Evolutionary conservation across 1,140 invertebrate genomes (phyloP).

Genomic region (Drosophila ficusphila): DNA sequence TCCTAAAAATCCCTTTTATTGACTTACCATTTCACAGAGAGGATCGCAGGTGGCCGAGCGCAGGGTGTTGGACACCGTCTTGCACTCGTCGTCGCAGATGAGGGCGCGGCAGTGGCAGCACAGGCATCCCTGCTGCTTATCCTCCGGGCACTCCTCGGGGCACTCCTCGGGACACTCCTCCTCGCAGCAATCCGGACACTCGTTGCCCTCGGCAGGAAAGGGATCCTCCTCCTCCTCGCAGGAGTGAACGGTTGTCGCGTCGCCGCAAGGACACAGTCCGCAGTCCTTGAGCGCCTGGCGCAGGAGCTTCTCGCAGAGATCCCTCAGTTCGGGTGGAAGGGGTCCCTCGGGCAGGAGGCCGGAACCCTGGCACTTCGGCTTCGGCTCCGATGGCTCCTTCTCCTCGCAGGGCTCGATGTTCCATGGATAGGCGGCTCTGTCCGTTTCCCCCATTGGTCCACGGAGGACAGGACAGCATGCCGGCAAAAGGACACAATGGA

Average conservation of each 20-base stretch:
- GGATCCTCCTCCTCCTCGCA: neutral
- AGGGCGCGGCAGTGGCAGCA: conserved; percentile 73
- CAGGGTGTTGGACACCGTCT: conserved; percentile 53
- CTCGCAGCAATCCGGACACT: neutral
- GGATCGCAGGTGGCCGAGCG: conserved; percentile 51
- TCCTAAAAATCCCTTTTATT: too few species aligned
- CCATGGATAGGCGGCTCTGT: neutral
- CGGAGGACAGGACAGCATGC: conserved; percentile 4
- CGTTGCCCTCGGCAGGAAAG: too few species aligned
- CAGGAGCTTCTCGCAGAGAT: conserved; percentile 26
- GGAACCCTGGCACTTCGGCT: neutral
- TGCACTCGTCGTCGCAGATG: conserved; percentile 56
- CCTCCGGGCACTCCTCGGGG: neutral
- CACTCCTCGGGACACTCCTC: neutral
- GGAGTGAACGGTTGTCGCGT: neutral
- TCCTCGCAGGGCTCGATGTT: conserved; percentile 2
- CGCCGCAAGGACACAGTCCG: neutral
- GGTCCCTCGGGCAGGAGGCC: conserved; percentile 7
- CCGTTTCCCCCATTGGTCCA: neutral
- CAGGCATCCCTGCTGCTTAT: conserved; percentile 7
- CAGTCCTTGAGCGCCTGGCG: conserved; percentile 32
- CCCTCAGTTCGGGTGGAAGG: conserved; percentile 11
- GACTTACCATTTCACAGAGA: conserved; percentile 59
- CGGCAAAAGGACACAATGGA: neutral
- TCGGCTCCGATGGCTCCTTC: neutral